Evolutionary conservation across 2,113 vertebrate species (phyloP).

Genomic region (Ptilorrhoa leucosticta): DNA sequence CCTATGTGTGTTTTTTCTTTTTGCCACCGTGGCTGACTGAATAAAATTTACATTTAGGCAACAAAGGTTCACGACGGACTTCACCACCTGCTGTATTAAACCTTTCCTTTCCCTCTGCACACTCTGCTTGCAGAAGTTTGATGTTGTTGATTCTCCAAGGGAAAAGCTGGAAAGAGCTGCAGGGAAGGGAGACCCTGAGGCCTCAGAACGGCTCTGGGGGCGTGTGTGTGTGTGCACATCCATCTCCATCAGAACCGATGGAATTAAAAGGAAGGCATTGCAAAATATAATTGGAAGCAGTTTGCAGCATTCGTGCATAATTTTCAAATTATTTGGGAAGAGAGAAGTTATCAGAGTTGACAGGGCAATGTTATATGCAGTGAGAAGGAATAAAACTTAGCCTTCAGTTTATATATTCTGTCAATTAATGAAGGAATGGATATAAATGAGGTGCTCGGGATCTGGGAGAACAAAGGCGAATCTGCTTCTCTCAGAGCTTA

Average conservation of each 20-base stretch:
- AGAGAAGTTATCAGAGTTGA: background rate
- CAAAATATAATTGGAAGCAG: background rate
- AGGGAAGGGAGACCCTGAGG: background rate
- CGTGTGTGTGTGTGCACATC: background rate
- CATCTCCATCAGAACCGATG: background rate
- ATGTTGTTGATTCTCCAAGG: background rate
- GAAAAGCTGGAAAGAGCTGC: background rate
- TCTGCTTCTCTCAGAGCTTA: background rate
- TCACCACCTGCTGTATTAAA: background rate
- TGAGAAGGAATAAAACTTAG: background rate
- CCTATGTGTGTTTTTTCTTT: background rate
- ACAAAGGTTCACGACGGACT: background rate
- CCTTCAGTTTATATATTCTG: background rate
- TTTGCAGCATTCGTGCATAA: background rate
- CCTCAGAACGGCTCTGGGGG: background rate
- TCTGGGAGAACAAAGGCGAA: background rate
- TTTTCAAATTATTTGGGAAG: background rate
- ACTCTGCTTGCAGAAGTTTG: background rate
- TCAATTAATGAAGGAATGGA: background rate
- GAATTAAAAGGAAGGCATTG: background rate
- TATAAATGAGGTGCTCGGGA: background rate
- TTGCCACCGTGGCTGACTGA: rapidly evolving
- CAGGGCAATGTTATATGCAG: background rate
- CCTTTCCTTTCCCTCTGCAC: background rate
- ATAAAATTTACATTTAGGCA: background rate